A percentile compares a stretch with the other conserved stretches of the same genome.
Conservation (phyloP, 2,113 vertebrate species). For the Tachuris rubrigastra region DNA sequence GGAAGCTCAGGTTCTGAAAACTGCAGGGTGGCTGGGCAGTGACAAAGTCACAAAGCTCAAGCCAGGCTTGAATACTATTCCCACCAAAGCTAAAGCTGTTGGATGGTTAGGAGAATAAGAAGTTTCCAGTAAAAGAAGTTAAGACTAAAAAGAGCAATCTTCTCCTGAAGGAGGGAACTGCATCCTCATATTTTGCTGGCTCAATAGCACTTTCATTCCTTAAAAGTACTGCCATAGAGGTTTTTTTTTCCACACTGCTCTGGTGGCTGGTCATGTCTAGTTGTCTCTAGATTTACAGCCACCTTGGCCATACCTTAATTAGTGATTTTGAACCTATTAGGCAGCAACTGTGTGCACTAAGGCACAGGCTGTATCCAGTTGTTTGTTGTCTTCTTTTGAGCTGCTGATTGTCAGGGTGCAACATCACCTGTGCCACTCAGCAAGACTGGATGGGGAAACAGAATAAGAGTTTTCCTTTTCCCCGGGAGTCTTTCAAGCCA, state of each 20-base stretch:
- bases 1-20: not conserved
- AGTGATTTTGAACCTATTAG: fast-evolving
- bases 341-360: not conserved
- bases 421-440: not conserved
- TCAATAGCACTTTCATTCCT: not conserved
- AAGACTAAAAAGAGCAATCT: not conserved
- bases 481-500: not conserved
- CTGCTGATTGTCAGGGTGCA: not conserved
- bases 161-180: not conserved
- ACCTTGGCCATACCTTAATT: not conserved
- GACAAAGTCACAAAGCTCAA: not conserved
- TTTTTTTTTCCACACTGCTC: not conserved
- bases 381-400: not conserved
- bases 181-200: not conserved
- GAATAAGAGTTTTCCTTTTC: not conserved
- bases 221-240: not conserved
- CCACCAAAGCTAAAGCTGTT: not conserved
- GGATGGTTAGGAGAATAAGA: not conserved
- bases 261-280: not conserved
- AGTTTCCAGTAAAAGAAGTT: not conserved
- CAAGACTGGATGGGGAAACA: not conserved
- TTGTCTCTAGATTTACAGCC: not conserved
- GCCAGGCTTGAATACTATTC: not conserved
- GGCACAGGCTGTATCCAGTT: not conserved
- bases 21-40: not conserved